phyloP scores from a whole-genome alignment of 1,140 invertebrate species.

The Adelges cooleyi region DNA sequence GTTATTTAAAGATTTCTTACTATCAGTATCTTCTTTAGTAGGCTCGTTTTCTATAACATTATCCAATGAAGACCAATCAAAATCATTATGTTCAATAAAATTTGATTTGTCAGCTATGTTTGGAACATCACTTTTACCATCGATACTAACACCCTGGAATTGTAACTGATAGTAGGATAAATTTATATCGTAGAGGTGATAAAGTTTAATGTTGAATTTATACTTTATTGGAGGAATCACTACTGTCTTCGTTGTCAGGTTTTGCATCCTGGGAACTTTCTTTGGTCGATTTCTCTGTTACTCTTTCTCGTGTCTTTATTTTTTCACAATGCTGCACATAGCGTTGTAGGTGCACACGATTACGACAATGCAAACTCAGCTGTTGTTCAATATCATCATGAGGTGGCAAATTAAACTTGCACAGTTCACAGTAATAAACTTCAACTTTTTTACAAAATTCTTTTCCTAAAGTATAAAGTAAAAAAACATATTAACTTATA shows the following conservation, averaged over 20 bases:
- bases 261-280: neutral
- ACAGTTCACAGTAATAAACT: conserved; percentile 57
- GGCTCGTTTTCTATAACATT: neutral
- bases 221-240: conserved; percentile 19
- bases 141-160: neutral
- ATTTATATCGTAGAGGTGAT: neutral
- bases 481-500: neutral
- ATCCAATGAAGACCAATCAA: conserved; percentile 15
- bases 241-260: neutral
- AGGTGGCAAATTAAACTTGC: conserved; percentile 55
- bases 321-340: conserved; percentile 30
- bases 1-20: neutral
- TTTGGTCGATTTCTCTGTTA: neutral
- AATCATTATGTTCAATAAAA: neutral
- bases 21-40: conserved; percentile 9
- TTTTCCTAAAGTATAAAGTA: conserved; percentile 45
- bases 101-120: conserved; percentile 8
- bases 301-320: neutral
- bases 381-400: conserved; percentile 45
- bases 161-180: neutral
- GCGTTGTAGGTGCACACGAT: conserved; percentile 32
- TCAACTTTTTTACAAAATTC: conserved; percentile 64
- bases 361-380: conserved; percentile 33
- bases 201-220: neutral
- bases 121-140: conserved; percentile 6